Base-by-base conservation (phyloP, 2,797 vertebrate species). In the Margarornis squamiger region DNA sequence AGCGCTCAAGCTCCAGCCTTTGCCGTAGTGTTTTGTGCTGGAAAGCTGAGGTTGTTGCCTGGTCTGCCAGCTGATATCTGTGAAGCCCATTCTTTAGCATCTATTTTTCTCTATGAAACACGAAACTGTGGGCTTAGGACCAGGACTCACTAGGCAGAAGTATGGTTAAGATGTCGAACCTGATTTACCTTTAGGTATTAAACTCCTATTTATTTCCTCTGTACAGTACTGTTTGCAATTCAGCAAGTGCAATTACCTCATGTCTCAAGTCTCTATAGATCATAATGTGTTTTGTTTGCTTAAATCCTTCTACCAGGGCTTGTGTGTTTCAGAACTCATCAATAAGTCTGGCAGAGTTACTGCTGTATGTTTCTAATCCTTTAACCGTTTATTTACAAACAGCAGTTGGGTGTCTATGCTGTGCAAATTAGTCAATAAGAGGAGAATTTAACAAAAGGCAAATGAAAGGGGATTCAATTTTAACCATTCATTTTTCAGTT, bases 371-470 rank as follows among this genome's bases (percentile, higher is more conserved):
- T 97, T 97, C 93, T 86, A 83, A 95, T 93, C 79, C 90, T 95
- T 95, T 96, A 87, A 92, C 96, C 77, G 66, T 95, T 94, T 93
- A 89, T 93, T 97, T 95, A 94, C 95, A 97, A 97, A 97, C 85
- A 94, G 48, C 80, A 87, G 82, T 90, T 94, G 92, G 68, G 80
- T 96, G 70, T 92, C 78, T 96, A 46, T 95, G 62, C 76, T 92
- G 92, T 73, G 36, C 52, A 80, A 92, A 96, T 97, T 94, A 91
- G 81, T 96, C 91, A 95, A 58, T 49, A 43, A 43, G 66, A 91
- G 62, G 62, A 75, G 72, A 88, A 68, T 49, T 68, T 85, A 82
- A 58, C 51, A 91, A 92, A 81, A 84, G 29, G 22, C 20, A 88
- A 52, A 74, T 51, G 45, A 82, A 79, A 55, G 19, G 70, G 4